These are phyloP conservation scores for Lasioglossum oenotherae DNA, from an alignment of 2,888 invertebrate genomes.

Conservation along the genomic window DNA sequence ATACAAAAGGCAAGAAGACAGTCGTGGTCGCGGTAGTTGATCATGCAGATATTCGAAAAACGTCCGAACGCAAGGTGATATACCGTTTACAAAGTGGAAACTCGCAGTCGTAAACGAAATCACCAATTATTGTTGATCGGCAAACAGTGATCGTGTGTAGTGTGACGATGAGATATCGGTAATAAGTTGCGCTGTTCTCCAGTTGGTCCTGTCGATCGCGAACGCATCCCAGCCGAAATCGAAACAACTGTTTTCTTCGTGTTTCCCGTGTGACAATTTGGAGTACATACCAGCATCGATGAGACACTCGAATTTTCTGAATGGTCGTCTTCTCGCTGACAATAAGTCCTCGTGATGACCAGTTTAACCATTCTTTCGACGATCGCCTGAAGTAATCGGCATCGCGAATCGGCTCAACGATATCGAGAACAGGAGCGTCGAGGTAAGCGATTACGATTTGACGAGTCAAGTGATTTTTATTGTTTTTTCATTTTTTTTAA, in stretches of 20 bases:
- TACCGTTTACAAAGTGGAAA: slow-evolving; percentile 38
- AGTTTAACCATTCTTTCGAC: not conserved
- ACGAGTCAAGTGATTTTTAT: not conserved
- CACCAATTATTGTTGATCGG: slow-evolving; percentile 19
- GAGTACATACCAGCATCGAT: slow-evolving; percentile 29
- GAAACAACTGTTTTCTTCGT: not conserved
- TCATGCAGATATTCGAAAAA: slow-evolving; percentile 73
- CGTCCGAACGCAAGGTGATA: slow-evolving; percentile 53
- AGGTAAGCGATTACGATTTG: slow-evolving; percentile 15
- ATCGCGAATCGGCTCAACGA: not conserved
- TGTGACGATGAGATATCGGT: slow-evolving; percentile 33
- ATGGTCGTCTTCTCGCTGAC: slow-evolving; percentile 20
- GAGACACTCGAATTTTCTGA: slow-evolving; percentile 28
- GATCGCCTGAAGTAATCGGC: slow-evolving; percentile 28
- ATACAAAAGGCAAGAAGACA: slow-evolving; percentile 80
- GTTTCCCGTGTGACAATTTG: not conserved
- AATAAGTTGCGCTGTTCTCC: slow-evolving; percentile 9
- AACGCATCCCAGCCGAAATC: not conserved
- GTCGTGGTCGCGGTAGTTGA: slow-evolving; percentile 73
- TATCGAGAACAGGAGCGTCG: not conserved
- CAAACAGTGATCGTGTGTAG: not conserved
- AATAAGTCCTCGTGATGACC: slow-evolving; percentile 40
- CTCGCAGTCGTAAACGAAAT: slow-evolving; percentile 22
- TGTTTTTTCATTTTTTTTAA: not conserved
- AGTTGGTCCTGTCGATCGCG: not conserved